Evolutionary conservation across 2,888 invertebrate genomes (phyloP).

Genomic region (Erpobdella octoculata): DNA sequence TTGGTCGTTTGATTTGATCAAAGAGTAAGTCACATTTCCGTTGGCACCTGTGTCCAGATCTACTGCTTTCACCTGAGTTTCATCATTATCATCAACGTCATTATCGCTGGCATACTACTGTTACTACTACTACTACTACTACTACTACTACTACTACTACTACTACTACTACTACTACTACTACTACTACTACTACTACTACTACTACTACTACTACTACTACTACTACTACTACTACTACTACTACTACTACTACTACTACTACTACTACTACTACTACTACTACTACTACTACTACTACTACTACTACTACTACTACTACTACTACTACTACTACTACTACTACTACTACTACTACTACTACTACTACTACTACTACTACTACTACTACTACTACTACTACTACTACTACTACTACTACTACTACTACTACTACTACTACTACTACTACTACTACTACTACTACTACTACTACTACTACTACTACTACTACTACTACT

Average conservation of each 20-base stretch:
- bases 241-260: not conserved
- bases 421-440: not conserved
- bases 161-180: slow-evolving; percentile 3
- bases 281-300: not conserved
- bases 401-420: not conserved
- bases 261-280: not conserved
- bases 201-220: not conserved
- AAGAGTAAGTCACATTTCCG: slow-evolving; percentile 80
- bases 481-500: not conserved
- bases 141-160: slow-evolving; percentile 7
- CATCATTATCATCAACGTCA: not conserved
- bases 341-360: not conserved
- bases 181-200: not conserved
- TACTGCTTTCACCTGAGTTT: slow-evolving; percentile 72
- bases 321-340: not conserved
- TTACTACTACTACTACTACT: not conserved
- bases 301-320: not conserved
- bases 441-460: not conserved
- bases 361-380: not conserved
- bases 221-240: not conserved
- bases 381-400: not conserved
- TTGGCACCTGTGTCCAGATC: slow-evolving; percentile 85
- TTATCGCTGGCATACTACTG: not conserved
- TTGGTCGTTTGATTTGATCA: slow-evolving; percentile 67
- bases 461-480: not conserved